Evolutionary conservation across 92 coral and sea anemone genomes (phyloP).

Genomic region (Chrysogorgia sp.): DNA sequence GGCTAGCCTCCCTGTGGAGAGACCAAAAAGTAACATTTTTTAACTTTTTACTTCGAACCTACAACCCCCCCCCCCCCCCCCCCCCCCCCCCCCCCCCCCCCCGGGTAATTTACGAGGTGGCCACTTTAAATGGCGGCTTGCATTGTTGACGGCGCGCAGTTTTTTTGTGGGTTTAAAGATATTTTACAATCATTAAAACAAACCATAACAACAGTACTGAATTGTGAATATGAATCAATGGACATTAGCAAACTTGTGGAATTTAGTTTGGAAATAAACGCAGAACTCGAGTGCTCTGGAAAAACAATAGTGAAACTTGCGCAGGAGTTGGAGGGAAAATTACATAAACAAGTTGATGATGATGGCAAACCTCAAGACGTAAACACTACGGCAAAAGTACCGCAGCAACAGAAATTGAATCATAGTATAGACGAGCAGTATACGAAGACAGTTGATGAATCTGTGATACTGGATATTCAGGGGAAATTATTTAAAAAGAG

Average conservation of each 20-base stretch:
- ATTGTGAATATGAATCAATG: slow-evolving; percentile 7
- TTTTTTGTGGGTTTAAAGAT: slow-evolving; percentile 15
- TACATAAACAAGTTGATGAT: not conserved
- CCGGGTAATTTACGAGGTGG: not conserved
- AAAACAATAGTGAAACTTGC: slow-evolving; percentile 14
- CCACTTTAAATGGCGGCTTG: not conserved
- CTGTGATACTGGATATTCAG: not conserved
- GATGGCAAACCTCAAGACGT: not conserved
- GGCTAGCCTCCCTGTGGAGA: too few relatives aligned
- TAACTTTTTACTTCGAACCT: too few relatives aligned
- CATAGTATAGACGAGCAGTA: not conserved
- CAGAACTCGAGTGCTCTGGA: slow-evolving; percentile 18
- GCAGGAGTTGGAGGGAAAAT: slow-evolving; percentile 10
- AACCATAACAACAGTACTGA: slow-evolving; percentile 7
- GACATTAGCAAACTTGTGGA: slow-evolving; percentile 24
- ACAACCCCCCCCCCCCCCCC: too few relatives aligned
- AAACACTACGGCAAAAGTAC: not conserved
- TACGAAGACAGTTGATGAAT: not conserved
- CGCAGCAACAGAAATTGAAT: not conserved
- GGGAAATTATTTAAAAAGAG: slow-evolving; percentile 1
- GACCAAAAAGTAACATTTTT: too few relatives aligned
- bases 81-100: too few relatives aligned
- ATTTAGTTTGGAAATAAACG: not conserved
- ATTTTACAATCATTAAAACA: slow-evolving; percentile 9
- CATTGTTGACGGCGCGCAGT: slow-evolving; percentile 7